A percentile compares a stretch with the other conserved stretches of the same genome.
phyloP scores from a whole-genome alignment of 2,888 invertebrate genomes.

The Hedya salicella region DNA sequence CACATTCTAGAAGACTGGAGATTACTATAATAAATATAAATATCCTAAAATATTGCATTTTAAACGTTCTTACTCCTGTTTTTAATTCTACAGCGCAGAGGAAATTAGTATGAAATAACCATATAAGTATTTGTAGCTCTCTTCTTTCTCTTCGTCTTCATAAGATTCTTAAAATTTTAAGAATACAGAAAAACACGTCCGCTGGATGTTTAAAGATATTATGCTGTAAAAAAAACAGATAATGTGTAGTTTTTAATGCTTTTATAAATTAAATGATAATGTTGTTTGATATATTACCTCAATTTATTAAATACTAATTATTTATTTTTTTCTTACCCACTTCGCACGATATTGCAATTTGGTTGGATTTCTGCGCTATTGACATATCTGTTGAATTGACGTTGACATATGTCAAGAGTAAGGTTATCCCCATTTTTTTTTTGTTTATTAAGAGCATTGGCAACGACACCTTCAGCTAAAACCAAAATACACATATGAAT shows the following conservation, averaged over 20 bases:
- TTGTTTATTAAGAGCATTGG: too few relatives aligned
- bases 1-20: conserved; percentile 30
- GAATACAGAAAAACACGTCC: neutral
- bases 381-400: neutral
- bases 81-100: neutral
- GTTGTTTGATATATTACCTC: too few relatives aligned
- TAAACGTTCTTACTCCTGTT: neutral
- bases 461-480: too few relatives aligned
- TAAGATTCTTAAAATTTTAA: neutral
- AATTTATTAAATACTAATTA: neutral
- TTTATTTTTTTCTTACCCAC: neutral
- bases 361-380: neutral
- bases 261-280: too few relatives aligned
- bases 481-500: too few relatives aligned
- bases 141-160: too few relatives aligned
- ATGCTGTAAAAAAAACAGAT: conserved; percentile 6
- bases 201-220: neutral
- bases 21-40: conserved; percentile 28
- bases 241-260: too few relatives aligned
- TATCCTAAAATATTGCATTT: conserved; percentile 28
- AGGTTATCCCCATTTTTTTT: too few relatives aligned
- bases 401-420: conserved; percentile 10
- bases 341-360: neutral
- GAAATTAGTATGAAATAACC: neutral
- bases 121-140: neutral